Evolutionary conservation across 2,113 vertebrate species (phyloP), one percentile per base, ranked within the genome.

Genomic region (Cinclus cinclus): DNA sequence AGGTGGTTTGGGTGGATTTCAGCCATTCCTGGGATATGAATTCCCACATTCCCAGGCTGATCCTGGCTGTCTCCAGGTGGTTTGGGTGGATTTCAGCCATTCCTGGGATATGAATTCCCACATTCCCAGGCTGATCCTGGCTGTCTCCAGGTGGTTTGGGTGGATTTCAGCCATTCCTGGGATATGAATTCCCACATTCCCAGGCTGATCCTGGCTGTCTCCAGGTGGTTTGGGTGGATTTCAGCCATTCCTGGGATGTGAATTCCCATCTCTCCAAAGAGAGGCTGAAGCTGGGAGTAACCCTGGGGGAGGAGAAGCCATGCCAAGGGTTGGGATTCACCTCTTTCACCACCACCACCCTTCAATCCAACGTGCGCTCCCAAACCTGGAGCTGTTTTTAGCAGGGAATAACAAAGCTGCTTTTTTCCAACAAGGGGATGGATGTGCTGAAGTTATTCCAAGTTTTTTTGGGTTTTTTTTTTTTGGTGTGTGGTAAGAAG

Each of bases 191-290:
- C n/a, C n/a, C n/a, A n/a, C n/a, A n/a, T n/a, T n/a, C n/a, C n/a
- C n/a, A n/a, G n/a, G n/a, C n/a, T n/a, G n/a, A n/a, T n/a, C n/a
- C n/a, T n/a, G n/a, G n/a, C n/a, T n/a, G n/a, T n/a, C n/a, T n/a
- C n/a, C n/a, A 7, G 67, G 8, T 13, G 19, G 9, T 30, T 65
- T 21, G 5, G 49, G 16, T 39, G 30, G 25, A 35, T 58, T 22
- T 35, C 7, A 46, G 18, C 53, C 6, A 0, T 2, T 7, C 33
- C n/a, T 60, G 15, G 56, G 56, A 4, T 19, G 5, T 4, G 21
- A 76, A 49, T 64, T 53, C 42, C 73, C 22, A 9, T 30, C 30
- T 15, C 49, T 47, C 33, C 4, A 4, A 62, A 25, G 41, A 77
- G 4, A 58, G n/a, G 15, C 79, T 80, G 83, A 18, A 41, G 15